phyloP scores from a whole-genome alignment of 2,888 invertebrate species.

The Drosophila subquinaria region DNA sequence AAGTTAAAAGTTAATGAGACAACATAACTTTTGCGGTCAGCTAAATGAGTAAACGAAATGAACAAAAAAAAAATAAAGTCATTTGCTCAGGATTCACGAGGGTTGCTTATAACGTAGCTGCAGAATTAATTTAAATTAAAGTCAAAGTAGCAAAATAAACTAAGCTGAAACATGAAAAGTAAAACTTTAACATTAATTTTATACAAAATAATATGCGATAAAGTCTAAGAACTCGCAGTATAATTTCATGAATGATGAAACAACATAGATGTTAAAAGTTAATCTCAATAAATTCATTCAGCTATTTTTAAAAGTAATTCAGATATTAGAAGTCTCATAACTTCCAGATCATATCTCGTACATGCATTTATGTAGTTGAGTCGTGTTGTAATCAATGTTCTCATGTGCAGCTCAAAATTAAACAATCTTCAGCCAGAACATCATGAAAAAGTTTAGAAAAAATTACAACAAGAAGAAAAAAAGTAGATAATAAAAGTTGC shows the following conservation, averaged over 20 bases:
- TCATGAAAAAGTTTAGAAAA: constrained; percentile 10
- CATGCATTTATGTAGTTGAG: constrained; percentile 20
- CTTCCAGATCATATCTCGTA: constrained; percentile 26
- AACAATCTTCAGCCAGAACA: constrained; percentile 37
- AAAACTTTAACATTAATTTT: too few species aligned
- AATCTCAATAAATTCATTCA: not conserved
- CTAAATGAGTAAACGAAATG: constrained; percentile 67
- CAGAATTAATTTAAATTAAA: not conserved
- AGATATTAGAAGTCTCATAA: not conserved
- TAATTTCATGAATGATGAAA: too few species aligned
- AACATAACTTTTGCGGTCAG: constrained; percentile 80
- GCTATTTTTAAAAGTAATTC: not conserved
- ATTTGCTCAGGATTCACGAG: constrained; percentile 29
- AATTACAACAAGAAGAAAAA: constrained; percentile 11
- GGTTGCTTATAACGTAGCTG: not conserved
- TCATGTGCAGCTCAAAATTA: constrained; percentile 58
- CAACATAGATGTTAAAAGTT: too few species aligned
- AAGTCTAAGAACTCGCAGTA: too few species aligned
- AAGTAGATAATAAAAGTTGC: not conserved
- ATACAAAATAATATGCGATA: not conserved
- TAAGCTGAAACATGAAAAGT: too few species aligned
- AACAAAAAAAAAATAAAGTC: constrained; percentile 18
- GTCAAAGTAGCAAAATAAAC: not conserved
- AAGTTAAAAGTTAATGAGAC: constrained; percentile 82
- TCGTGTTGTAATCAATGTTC: constrained; percentile 69